Percentiles rank a stretch among this genome's conserved stretches.
phyloP scores from a whole-genome alignment of 2,797 vertebrate species.

The Rhabdomys pumilio region DNA sequence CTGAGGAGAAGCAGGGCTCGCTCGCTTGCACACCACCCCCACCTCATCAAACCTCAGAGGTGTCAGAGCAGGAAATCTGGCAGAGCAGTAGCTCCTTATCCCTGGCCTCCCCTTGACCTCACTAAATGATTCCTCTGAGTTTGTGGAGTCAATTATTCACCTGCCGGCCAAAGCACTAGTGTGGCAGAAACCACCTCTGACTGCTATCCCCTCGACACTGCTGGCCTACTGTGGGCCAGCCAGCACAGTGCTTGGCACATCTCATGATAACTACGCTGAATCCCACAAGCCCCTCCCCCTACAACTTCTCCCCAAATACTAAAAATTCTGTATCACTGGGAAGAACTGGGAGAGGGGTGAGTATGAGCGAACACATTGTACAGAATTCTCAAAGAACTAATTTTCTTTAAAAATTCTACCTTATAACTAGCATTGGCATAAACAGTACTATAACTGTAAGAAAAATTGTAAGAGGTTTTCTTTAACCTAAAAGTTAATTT shows the following conservation, averaged over 20 bases:
- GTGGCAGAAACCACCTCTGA: background rate
- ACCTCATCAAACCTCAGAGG: slow-evolving; percentile 24
- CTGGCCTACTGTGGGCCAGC: background rate
- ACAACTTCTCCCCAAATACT: background rate
- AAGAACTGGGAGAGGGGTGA: background rate
- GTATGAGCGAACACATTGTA: background rate
- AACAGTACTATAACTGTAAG: background rate
- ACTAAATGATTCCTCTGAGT: slow-evolving; percentile 4
- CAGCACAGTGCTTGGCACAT: background rate
- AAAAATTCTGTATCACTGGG: background rate
- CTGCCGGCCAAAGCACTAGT: background rate
- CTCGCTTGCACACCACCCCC: no score
- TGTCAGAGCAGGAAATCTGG: slow-evolving; percentile 69
- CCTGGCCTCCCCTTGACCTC: slow-evolving; percentile 39
- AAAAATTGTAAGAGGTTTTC: background rate
- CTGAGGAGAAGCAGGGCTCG: background rate
- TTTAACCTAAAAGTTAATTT: slow-evolving; percentile 34
- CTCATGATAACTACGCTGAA: background rate
- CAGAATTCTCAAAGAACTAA: background rate
- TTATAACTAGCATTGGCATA: background rate
- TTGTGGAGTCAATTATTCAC: slow-evolving; percentile 64
- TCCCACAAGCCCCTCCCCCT: background rate
- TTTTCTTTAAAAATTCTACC: background rate
- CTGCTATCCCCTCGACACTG: background rate
- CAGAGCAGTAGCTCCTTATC: slow-evolving; percentile 37